Evolutionary conservation across 2,888 invertebrate species (phyloP), one percentile per base, ranked within the genome.

Genomic region (Drosophila anomalata): DNA sequence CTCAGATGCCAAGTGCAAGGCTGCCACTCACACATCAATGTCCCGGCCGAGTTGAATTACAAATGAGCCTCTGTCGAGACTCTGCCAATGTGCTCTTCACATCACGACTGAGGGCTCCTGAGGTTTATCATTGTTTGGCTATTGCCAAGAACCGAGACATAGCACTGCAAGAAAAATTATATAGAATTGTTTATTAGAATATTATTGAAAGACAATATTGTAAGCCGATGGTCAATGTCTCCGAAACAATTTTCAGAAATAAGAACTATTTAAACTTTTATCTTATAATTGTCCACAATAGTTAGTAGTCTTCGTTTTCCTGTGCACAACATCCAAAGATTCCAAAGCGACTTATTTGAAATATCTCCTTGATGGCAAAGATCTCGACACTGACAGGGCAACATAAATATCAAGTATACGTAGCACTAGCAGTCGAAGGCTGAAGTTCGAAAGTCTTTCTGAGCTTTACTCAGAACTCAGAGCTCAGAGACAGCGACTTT

Each of bases 41-140:
- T 75, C 71, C 71, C 59, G 62, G 68, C 68, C 74, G 76, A 81
- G 74, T 76, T 81, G 87, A 78, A 87, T 81, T 84, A 73, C 85
- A 87, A 87, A 81, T 81, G 85, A 84, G 80, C 65, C 54, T 47
- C 55, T 68, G 67, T 74, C 71, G 71, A 22, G 44, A 33, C 39
- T 44, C 61, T 61, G 61, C 39, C 61, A 61, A 61, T 75, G 77
- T 77, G 46, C 61, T 62, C 62, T 42, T 42, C 54, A 60, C 72
- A 62, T 72, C 68, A 58, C 72, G 57, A 77, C 60, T 58, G 65
- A 53, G 54, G 48, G 70, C 70, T 76, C 54, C 63, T 56, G 70
- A 63, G 73, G 84, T 79, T 77, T 86, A 83, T 86, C 80, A 79
- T 79, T 86, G 79, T 83, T 79, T 71, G 86, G 57, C 63, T 56